phyloP scores from a whole-genome alignment of 2,888 invertebrate species.

The Netelia fuscicornis region DNA sequence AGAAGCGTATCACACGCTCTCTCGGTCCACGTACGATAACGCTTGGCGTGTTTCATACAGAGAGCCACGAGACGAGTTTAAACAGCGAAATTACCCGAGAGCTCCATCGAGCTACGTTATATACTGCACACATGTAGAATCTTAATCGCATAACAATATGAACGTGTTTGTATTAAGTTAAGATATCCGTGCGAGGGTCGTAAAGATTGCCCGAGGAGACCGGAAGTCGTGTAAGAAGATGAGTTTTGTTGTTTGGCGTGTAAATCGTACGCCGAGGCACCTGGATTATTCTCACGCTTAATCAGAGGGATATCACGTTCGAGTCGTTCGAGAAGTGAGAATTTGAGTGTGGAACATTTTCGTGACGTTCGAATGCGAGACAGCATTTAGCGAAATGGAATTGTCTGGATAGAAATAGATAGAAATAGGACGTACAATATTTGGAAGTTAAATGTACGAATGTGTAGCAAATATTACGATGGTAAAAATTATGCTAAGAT shows the following conservation, averaged over 20 bases:
- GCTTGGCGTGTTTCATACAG: slow-evolving; percentile 60
- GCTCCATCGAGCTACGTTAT: slow-evolving; percentile 44
- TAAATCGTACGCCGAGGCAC: neutral
- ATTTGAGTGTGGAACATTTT: too few species aligned
- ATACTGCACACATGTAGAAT: slow-evolving; percentile 18
- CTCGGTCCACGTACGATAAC: slow-evolving; percentile 69
- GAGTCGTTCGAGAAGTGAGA: too few species aligned
- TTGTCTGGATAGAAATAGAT: too few species aligned
- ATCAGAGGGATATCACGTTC: neutral
- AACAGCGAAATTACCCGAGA: slow-evolving; percentile 79
- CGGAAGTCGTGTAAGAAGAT: slow-evolving; percentile 19
- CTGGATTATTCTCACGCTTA: neutral
- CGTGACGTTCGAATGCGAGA: too few species aligned
- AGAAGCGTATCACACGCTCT: slow-evolving; percentile 44
- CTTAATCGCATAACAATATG: slow-evolving; percentile 17
- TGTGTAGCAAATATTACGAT: too few species aligned
- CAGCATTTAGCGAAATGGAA: too few species aligned
- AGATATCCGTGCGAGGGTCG: slow-evolving; percentile 4
- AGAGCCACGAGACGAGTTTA: slow-evolving; percentile 74
- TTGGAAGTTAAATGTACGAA: too few species aligned
- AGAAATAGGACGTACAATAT: too few species aligned
- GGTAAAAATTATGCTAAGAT: too few species aligned
- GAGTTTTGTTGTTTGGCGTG: neutral
- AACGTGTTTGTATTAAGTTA: slow-evolving; percentile 3
- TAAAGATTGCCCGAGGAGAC: neutral